Evolutionary conservation across 2,888 invertebrate genomes (phyloP).

Genomic region (Cactoblastis cactorum): DNA sequence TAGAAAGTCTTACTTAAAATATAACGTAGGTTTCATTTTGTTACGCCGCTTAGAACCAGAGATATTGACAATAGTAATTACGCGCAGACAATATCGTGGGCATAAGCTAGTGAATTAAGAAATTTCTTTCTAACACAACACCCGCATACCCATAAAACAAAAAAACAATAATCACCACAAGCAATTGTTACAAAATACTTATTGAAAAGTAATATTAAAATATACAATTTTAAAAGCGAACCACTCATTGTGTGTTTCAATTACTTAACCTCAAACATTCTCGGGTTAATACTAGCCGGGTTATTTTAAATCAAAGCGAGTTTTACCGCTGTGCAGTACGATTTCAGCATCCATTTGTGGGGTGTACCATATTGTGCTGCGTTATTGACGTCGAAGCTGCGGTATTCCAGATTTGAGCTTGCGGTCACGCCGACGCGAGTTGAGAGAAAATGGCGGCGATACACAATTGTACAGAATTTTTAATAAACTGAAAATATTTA

Average conservation of each 20-base stretch:
- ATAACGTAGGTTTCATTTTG: no score
- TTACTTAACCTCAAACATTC: constrained; percentile 1
- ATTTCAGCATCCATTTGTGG: constrained; percentile 64
- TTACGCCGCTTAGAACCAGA: no score
- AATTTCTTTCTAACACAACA: no score
- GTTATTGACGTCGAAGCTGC: constrained; percentile 53
- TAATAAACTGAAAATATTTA: no score
- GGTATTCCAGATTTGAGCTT: constrained; percentile 42
- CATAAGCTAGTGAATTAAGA: no score
- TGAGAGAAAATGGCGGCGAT: constrained; percentile 5
- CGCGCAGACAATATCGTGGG: no score
- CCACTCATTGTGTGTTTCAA: background rate
- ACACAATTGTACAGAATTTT: background rate
- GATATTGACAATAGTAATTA: no score
- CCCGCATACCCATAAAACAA: no score
- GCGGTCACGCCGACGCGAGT: constrained; percentile 37
- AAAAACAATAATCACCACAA: no score
- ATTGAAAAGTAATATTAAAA: background rate
- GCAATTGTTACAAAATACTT: no score
- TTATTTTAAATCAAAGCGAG: constrained; percentile 39
- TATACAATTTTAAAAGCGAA: background rate
- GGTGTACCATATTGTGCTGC: constrained; percentile 46
- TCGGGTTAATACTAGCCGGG: no score
- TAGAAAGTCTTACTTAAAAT: no score
- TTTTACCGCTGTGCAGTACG: constrained; percentile 49